Conservation (phyloP, 2,113 vertebrate genomes). For the Hypomesus transpacificus region DNA sequence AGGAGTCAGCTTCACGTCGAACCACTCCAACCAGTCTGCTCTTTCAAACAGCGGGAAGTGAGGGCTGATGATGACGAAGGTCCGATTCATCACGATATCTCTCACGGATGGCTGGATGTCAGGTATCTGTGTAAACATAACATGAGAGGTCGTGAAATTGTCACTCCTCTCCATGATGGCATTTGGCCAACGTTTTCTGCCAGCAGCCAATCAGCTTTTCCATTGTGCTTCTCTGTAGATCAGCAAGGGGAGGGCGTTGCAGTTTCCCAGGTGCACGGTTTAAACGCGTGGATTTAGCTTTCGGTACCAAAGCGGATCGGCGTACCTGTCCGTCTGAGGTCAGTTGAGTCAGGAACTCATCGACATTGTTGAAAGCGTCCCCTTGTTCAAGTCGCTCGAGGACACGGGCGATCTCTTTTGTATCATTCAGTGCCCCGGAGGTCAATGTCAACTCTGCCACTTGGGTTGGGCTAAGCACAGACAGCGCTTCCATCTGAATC, state of each 20-base stretch:
- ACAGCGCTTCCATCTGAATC: conserved; percentile 17
- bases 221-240: background rate
- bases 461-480: conserved; percentile 24
- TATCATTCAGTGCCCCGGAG: conserved; percentile 23
- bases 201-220: background rate
- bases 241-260: background rate
- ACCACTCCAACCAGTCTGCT: conserved; percentile 22
- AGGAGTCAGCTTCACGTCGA: conserved; percentile 34
- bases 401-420: conserved; percentile 11
- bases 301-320: background rate
- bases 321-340: background rate
- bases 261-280: background rate
- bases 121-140: conserved; percentile 1
- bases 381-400: conserved; percentile 19
- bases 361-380: conserved; percentile 14
- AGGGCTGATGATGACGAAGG: conserved; percentile 38
- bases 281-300: background rate
- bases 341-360: conserved; percentile 13
- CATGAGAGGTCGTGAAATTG: background rate
- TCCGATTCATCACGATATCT: conserved; percentile 50
- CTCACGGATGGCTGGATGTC: conserved; percentile 16
- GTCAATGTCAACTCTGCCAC: conserved; percentile 21
- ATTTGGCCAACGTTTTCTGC: background rate
- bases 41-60: conserved; percentile 11
- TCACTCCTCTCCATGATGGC: background rate